Percentiles rank a stretch among this genome's conserved stretches.
phyloP scores from a whole-genome alignment of 2,888 invertebrate species.

The Isoperla grammatica region DNA sequence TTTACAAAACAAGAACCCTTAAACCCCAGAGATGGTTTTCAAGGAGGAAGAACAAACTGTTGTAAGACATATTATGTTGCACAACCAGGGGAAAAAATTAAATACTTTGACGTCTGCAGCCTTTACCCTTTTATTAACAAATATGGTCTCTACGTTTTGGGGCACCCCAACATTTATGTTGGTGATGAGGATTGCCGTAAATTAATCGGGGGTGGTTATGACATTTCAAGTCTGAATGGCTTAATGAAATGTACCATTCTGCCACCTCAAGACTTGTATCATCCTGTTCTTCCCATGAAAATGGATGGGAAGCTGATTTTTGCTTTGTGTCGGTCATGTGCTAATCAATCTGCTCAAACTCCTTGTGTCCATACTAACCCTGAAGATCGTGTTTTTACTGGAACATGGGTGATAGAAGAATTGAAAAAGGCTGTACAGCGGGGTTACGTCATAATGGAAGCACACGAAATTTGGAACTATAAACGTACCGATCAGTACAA shows the following conservation, averaged over 20 bases:
- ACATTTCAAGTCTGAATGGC: constrained; percentile 21
- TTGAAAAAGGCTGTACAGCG: constrained; percentile 35
- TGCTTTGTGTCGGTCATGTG: not conserved
- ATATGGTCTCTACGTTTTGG: constrained; percentile 35
- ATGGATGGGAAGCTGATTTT: not conserved
- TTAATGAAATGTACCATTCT: constrained; percentile 34
- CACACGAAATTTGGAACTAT: not conserved
- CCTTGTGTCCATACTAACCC: no score
- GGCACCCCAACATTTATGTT: constrained; percentile 34
- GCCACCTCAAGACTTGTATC: constrained; percentile 29
- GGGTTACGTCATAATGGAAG: not conserved
- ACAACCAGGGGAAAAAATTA: constrained; percentile 32
- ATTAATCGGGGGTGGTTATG: not conserved
- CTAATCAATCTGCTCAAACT: not conserved
- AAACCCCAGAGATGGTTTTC: constrained; percentile 34
- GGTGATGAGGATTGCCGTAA: not conserved
- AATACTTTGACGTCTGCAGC: constrained; percentile 35
- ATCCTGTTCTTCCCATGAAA: not conserved
- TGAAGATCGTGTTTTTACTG: constrained; percentile 30
- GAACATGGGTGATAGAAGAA: constrained; percentile 41
- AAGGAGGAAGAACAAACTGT: constrained; percentile 35
- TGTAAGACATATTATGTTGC: constrained; percentile 30
- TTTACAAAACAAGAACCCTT: not conserved
- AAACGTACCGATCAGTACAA: not conserved
- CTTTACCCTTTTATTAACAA: constrained; percentile 37